Conservation (phyloP, 2,888 invertebrate species). For the Lepeophtheirus nordmannii region DNA sequence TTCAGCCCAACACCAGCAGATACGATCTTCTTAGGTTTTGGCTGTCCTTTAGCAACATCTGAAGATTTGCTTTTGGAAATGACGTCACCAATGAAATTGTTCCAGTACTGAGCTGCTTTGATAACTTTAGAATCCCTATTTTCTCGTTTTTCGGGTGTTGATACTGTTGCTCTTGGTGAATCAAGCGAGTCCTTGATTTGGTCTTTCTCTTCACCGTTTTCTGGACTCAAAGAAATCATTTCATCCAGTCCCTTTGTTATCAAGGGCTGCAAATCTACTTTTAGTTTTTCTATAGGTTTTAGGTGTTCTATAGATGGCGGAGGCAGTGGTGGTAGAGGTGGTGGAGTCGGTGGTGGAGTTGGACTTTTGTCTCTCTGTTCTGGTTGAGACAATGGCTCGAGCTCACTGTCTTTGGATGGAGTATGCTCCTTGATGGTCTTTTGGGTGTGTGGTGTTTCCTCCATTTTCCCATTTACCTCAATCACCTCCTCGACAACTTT, state of each 20-base stretch:
- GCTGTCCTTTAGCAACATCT: background rate
- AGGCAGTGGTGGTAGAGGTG: conserved; percentile 1
- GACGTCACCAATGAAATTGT: conserved; percentile 24
- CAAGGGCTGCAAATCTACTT: no score
- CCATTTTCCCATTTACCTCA: background rate
- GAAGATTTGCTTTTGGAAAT: conserved; percentile 8
- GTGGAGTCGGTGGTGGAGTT: background rate
- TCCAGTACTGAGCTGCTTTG: conserved; percentile 24
- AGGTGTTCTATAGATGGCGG: background rate
- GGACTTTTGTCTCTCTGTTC: conserved; percentile 4
- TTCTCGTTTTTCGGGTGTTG: background rate
- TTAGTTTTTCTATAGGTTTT: background rate
- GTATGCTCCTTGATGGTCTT: no score
- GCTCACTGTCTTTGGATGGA: background rate
- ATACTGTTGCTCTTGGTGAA: background rate
- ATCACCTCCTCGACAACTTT: background rate
- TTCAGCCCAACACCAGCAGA: conserved; percentile 23
- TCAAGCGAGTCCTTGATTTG: background rate
- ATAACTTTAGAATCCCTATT: conserved; percentile 25
- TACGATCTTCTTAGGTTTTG: conserved; percentile 24
- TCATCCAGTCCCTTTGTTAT: background rate
- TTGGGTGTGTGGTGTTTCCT: no score
- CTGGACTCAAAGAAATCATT: background rate
- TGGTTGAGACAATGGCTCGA: background rate
- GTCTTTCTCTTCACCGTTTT: background rate